Percentiles rank a stretch among this genome's conserved stretches.
Evolutionary conservation across 2,113 vertebrate genomes (phyloP).

Genomic region (Rhizomys pruinosus): DNA sequence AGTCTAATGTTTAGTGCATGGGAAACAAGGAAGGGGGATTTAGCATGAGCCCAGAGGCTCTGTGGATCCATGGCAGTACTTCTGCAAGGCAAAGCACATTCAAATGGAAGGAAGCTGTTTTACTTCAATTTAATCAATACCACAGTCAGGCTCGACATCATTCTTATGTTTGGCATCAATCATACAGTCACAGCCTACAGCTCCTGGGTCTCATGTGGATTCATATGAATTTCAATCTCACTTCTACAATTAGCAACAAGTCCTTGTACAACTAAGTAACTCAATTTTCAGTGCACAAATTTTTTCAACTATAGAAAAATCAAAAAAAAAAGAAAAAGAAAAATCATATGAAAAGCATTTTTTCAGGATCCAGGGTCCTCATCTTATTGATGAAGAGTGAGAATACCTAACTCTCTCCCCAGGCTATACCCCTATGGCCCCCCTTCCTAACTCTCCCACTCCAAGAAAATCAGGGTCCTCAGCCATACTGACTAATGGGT

Average conservation of each 20-base stretch:
- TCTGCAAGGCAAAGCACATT: constrained; percentile 2
- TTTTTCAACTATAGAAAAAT: not conserved
- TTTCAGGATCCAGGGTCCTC: not conserved
- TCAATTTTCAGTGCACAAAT: not conserved
- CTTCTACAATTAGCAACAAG: not conserved
- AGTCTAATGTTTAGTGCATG: constrained; percentile 4
- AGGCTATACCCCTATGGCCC: not conserved
- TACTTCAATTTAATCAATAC: not conserved
- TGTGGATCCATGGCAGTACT: not conserved
- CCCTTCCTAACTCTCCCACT: not conserved
- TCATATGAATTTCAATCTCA: not conserved
- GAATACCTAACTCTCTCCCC: not conserved
- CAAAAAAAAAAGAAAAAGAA: no score
- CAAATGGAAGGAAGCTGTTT: not conserved
- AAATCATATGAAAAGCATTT: not conserved
- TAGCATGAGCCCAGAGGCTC: not conserved
- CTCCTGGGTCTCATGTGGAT: not conserved
- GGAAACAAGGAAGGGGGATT: constrained; percentile 25
- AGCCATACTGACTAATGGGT: not conserved
- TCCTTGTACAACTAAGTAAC: not conserved
- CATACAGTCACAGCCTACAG: not conserved
- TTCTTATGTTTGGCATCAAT: not conserved
- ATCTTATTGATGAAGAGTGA: not conserved
- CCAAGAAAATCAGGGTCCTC: not conserved
- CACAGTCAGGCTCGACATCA: not conserved